A percentile compares a stretch with the other conserved stretches of the same genome.
Conservation (phyloP, 2,888 invertebrate genomes). For the Elysia crispata region DNA sequence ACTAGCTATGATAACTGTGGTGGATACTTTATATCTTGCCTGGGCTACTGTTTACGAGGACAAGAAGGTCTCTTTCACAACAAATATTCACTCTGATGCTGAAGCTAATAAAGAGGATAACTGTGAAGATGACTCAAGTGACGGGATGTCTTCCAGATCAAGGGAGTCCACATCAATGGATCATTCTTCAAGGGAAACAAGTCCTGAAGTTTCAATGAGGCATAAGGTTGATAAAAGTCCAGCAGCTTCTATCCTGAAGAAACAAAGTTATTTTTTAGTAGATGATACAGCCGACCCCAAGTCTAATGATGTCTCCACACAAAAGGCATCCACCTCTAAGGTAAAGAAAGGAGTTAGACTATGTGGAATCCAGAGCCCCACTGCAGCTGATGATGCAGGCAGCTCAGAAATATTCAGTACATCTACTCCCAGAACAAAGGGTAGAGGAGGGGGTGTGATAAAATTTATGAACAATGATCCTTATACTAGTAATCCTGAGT, state of each 20-base stretch:
- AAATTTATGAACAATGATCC: constrained; percentile 35
- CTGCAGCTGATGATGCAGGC: background rate
- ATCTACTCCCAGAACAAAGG: background rate
- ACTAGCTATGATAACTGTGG: constrained; percentile 65
- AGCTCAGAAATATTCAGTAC: background rate
- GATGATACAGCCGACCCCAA: background rate
- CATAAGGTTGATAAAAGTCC: background rate
- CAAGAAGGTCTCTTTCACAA: constrained; percentile 25
- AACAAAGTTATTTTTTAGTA: background rate
- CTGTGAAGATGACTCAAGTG: constrained; percentile 13
- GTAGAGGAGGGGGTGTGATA: constrained; percentile 29
- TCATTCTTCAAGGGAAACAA: constrained; percentile 36
- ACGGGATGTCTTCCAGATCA: constrained; percentile 28
- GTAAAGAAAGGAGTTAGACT: constrained; percentile 22
- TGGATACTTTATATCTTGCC: constrained; percentile 61
- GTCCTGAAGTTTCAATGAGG: constrained; percentile 7
- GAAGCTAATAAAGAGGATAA: constrained; percentile 3
- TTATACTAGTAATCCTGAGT: constrained; percentile 41
- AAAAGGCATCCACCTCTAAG: background rate
- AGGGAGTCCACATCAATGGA: constrained; percentile 31
- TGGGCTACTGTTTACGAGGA: constrained; percentile 42
- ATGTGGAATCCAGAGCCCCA: constrained; percentile 1
- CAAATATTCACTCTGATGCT: constrained; percentile 28
- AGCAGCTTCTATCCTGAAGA: constrained; percentile 35
- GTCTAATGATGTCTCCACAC: no score